phyloP scores from a whole-genome alignment of 2,888 invertebrate species.

The Apodemia duryi region DNA sequence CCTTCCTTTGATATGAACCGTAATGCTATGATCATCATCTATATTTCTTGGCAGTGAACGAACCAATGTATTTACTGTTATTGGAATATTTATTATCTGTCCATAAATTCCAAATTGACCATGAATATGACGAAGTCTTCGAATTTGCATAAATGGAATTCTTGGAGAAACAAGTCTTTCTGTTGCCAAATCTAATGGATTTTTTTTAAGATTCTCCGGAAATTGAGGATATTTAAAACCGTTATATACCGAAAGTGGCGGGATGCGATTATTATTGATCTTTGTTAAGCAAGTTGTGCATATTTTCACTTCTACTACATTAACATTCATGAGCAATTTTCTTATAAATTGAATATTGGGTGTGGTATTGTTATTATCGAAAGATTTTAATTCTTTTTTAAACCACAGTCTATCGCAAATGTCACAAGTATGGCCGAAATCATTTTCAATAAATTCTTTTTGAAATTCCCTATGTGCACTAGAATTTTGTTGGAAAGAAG shows the following conservation, averaged over 20 bases:
- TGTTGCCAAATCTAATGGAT: constrained; percentile 26
- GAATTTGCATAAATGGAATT: constrained; percentile 22
- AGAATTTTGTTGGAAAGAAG: constrained; percentile 6
- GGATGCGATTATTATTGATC: constrained; percentile 27
- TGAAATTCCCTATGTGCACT: background rate
- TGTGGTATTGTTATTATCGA: constrained; percentile 17
- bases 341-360: constrained; percentile 22
- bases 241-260: constrained; percentile 27
- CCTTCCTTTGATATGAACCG: background rate
- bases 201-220: constrained; percentile 23
- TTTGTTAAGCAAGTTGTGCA: constrained; percentile 29
- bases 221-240: constrained; percentile 29
- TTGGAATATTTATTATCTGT: constrained; percentile 29
- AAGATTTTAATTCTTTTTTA: constrained; percentile 24
- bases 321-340: constrained; percentile 24
- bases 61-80: constrained; percentile 26
- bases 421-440: constrained; percentile 27
- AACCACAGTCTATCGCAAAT: constrained; percentile 30
- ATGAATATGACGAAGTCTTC: constrained; percentile 23
- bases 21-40: constrained; percentile 36
- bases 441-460: constrained; percentile 23
- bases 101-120: constrained; percentile 26
- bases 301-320: constrained; percentile 27
- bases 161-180: constrained; percentile 30
- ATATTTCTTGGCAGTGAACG: constrained; percentile 28